Conservation (phyloP, 2,888 invertebrate species). For the Apamea anceps region DNA sequence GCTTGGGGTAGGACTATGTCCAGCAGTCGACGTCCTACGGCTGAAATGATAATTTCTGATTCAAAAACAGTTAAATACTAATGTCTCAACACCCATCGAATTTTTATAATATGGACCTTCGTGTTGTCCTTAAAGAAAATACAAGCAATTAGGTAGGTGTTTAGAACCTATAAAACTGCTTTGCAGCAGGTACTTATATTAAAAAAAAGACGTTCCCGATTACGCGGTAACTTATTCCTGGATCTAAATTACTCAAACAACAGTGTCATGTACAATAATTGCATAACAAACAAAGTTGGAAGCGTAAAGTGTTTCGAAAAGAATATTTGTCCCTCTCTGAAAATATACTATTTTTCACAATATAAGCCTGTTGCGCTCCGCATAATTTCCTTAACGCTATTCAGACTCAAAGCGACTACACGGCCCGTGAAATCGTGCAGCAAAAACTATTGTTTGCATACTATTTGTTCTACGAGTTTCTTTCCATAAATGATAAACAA, state of each 20-base stretch:
- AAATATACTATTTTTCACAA: constrained; percentile 43
- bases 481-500: constrained; percentile 16
- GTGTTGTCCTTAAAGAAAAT: neutral
- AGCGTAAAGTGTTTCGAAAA: neutral
- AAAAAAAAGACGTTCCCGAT: neutral
- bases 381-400: constrained; percentile 57
- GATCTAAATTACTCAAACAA: neutral
- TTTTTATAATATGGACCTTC: no score
- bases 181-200: neutral
- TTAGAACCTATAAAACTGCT: neutral
- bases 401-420: constrained; percentile 66
- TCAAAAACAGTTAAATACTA: neutral
- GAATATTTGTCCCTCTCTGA: constrained; percentile 34
- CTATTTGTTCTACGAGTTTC: constrained; percentile 29
- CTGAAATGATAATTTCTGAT: neutral
- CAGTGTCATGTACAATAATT: neutral
- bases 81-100: neutral
- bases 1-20: no score
- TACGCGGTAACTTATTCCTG: neutral
- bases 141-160: neutral
- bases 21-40: no score
- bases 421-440: constrained; percentile 61
- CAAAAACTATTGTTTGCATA: constrained; percentile 45
- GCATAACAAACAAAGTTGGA: neutral
- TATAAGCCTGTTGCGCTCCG: constrained; percentile 63